phyloP scores from a whole-genome alignment of 2,797 vertebrate species.

The Valencia hispanica region DNA sequence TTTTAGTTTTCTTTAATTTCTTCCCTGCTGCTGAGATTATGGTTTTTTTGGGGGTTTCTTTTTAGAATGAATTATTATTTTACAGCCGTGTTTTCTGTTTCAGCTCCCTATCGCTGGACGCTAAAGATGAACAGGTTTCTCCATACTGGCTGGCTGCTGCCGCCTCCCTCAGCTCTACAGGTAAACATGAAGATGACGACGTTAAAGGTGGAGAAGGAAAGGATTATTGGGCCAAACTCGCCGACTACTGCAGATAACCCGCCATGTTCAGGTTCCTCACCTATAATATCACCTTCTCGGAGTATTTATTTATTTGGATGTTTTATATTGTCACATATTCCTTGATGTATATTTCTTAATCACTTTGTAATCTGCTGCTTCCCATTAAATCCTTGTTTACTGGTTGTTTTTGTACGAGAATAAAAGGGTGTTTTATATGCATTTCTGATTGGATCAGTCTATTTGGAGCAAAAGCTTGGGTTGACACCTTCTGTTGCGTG shows the following conservation, averaged over 20 bases:
- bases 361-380: slow-evolving; percentile 49
- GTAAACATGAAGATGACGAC: too few species aligned
- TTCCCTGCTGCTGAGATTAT: background rate
- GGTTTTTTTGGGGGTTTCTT: background rate
- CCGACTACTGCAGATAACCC: slow-evolving; percentile 14
- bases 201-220: too few species aligned
- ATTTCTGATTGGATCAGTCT: background rate
- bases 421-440: slow-evolving; percentile 42
- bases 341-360: slow-evolving; percentile 69
- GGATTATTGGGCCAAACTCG: background rate
- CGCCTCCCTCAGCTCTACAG: too few species aligned
- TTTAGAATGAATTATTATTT: too few species aligned
- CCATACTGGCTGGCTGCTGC: too few species aligned
- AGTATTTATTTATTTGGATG: slow-evolving; percentile 76
- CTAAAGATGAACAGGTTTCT: slow-evolving; percentile 2
- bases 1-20: background rate
- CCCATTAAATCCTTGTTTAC: slow-evolving; percentile 44
- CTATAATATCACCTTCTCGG: slow-evolving; percentile 28
- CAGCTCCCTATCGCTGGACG: slow-evolving; percentile 9
- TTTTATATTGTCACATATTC: slow-evolving; percentile 61
- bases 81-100: background rate
- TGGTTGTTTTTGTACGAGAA: slow-evolving; percentile 67
- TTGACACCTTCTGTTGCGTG: too few species aligned
- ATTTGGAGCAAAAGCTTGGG: background rate
- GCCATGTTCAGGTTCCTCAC: slow-evolving; percentile 19